Evolutionary conservation across 2,888 invertebrate genomes (phyloP), one percentile per base, ranked within the genome.

Genomic region (Drosophila quasianomalipes): DNA sequence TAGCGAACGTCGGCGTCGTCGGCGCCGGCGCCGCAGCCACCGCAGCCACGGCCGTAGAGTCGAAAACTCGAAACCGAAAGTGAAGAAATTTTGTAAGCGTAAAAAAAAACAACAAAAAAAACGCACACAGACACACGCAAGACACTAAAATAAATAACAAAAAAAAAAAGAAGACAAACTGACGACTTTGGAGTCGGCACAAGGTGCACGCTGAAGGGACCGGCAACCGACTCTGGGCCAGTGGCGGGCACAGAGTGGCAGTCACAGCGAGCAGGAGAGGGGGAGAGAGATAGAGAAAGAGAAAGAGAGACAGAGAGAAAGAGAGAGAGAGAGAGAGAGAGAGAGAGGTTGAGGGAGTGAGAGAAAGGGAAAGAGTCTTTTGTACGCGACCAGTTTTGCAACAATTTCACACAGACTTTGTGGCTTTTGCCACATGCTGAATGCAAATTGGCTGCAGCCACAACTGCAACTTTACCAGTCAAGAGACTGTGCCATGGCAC

Each of bases 1-100:
- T 89, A 84, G 70, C 65, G 62, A 65, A 44, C 71, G 66, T 33
- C 63, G 30, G 35, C 57, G 57, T 44, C 63, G 52, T 22, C 71
- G 60, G 33, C 75, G 61, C 28, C 60, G 64, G 57, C 80, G 81
- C 68, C 66, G 78, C 68, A 59, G 72, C 74, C 74, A 28, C 41
- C 58, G 54, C 57, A n/a, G 30, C 58, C 31, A 6, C 41, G 5
- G 28, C 65, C 22, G 55, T 52, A 44, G 49, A 71, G 49, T 58
- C 69, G 62, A 71, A 74, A 68, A 70, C 60, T 52, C 72, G 78
- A 88, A 88, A 85, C 81, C 74, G 88, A 85, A 85, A 85, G 90
- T 90, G 76, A 85, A 88, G 85, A 89, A 80, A 85, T 85, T 88
- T 85, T 64, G 69, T 79, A 54, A 79, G 70, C 44, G 61, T 54